Conservation (phyloP, 2,113 vertebrate species). For the Platanista minor region DNA sequence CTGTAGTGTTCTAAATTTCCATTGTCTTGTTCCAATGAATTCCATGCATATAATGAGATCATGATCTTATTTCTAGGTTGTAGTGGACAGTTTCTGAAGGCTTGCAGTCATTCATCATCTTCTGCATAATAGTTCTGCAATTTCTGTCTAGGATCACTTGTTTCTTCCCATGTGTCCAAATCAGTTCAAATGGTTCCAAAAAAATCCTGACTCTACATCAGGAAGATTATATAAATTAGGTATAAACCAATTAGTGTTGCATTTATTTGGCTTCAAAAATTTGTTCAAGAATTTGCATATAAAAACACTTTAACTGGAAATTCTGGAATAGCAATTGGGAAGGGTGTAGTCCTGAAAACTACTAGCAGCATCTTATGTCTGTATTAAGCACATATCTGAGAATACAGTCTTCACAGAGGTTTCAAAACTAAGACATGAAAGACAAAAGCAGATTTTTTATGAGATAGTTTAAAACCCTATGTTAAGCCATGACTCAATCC, state of each 20-base stretch:
- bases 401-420: background rate
- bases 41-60: background rate
- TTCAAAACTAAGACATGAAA: background rate
- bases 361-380: background rate
- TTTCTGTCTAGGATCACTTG: background rate
- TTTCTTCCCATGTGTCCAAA: background rate
- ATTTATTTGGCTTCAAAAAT: background rate
- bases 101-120: background rate
- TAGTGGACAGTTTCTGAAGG: background rate
- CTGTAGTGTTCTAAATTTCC: background rate
- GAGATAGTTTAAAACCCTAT: background rate
- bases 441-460: slow-evolving; percentile 7
- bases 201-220: background rate
- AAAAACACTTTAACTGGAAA: background rate
- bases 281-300: background rate
- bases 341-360: background rate
- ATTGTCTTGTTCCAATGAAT: background rate
- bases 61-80: background rate
- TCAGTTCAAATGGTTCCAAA: background rate
- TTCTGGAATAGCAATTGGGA: background rate
- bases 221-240: background rate
- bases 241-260: background rate
- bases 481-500: background rate
- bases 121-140: background rate
- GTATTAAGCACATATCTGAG: background rate